Conservation (phyloP, 2,888 invertebrate genomes). For the Mesorhabditis belari region DNA sequence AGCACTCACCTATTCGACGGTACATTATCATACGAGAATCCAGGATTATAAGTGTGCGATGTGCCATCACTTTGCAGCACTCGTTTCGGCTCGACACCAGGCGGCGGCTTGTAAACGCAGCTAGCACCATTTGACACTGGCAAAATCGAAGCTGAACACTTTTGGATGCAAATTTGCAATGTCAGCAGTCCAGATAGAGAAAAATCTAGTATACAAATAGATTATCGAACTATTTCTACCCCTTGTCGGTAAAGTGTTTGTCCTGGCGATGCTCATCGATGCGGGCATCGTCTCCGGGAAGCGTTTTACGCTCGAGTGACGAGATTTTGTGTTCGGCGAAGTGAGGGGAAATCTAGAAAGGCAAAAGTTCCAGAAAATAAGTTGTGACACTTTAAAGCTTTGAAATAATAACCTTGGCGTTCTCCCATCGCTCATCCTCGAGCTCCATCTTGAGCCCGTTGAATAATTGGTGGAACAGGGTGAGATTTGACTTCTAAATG, state of each 20-base stretch:
- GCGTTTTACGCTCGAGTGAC: constrained; percentile 20
- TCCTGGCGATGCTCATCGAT: constrained; percentile 11
- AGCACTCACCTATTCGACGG: constrained; percentile 3
- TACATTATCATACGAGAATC: constrained; percentile 25
- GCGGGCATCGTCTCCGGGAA: constrained; percentile 22
- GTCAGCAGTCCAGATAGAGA: no score
- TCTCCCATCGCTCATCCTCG: neutral
- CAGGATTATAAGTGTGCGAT: constrained; percentile 7
- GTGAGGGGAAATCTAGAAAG: constrained; percentile 29
- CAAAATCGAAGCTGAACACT: constrained; percentile 16
- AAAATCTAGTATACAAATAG: no score
- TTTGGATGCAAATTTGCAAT: no score
- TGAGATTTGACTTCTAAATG: neutral
- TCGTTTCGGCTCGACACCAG: constrained; percentile 10
- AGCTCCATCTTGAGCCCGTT: neutral
- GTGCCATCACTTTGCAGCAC: constrained; percentile 2
- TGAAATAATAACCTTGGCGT: neutral
- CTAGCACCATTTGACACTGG: constrained; percentile 11
- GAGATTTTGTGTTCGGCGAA: constrained; percentile 25
- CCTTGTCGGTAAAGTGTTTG: constrained; percentile 11
- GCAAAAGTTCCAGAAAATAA: no score
- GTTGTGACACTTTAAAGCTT: no score
- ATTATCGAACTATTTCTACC: constrained; percentile 4
- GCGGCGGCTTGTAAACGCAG: constrained; percentile 11
- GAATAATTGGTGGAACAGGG: neutral